Conservation (phyloP, 2,797 vertebrate species). For the Nannoperca australis region DNA sequence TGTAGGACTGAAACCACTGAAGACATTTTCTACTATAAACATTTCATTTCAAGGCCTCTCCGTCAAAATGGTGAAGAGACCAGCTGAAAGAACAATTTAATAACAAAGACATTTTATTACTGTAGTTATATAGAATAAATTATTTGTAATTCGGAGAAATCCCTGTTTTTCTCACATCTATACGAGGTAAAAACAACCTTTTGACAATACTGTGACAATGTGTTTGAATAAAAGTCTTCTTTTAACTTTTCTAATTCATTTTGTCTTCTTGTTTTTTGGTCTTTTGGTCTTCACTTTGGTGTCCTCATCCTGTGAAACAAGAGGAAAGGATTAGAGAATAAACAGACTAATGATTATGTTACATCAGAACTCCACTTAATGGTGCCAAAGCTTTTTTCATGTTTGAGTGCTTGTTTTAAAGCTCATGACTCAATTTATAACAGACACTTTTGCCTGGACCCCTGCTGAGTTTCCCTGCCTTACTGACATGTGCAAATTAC, state of each 20-base stretch:
- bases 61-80: not conserved
- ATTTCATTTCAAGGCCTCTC: constrained; percentile 24
- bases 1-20: not conserved
- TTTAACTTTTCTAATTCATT: constrained; percentile 66
- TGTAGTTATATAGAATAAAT: constrained; percentile 4
- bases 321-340: constrained; percentile 34
- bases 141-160: not conserved
- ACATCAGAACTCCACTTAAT: constrained; percentile 47
- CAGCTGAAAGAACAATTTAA: not conserved
- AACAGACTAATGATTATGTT: constrained; percentile 52
- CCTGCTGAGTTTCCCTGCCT: constrained; percentile 54
- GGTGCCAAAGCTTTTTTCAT: constrained; percentile 21
- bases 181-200: constrained; percentile 1
- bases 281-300: constrained; percentile 80
- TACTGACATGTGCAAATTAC: constrained; percentile 61
- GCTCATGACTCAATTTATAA: constrained; percentile 38
- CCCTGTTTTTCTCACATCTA: not conserved
- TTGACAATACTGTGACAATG: not conserved
- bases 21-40: constrained; percentile 3
- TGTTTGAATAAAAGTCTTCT: constrained; percentile 7
- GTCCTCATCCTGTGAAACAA: constrained; percentile 82
- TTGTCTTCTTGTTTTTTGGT: constrained; percentile 84
- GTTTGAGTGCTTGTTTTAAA: constrained; percentile 46
- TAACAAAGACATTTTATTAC: constrained; percentile 1
- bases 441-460: constrained; percentile 36